Evolutionary conservation across 37 sponge, comb jelly and placozoan genomes (phyloP).

Genomic region (Mnemiopsis leidyi): DNA sequence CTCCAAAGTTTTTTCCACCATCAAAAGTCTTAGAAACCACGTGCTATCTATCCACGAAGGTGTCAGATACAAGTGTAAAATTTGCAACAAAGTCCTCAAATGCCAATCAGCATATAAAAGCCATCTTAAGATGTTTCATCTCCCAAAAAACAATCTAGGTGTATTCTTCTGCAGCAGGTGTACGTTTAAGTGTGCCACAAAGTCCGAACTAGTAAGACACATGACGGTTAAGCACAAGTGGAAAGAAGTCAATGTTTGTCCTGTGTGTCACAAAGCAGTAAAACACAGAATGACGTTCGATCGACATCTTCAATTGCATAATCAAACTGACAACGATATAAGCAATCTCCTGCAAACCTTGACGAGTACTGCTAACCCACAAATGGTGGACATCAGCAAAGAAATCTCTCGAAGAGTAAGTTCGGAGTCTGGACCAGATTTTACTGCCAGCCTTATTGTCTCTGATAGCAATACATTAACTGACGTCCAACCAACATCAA

Average conservation of each 20-base stretch:
- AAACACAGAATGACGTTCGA: slow-evolving; percentile 27
- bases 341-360: slow-evolving; percentile 11
- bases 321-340: slow-evolving; percentile 19
- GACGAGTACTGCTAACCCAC: not conserved
- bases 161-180: slow-evolving; percentile 28
- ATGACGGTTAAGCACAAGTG: slow-evolving; percentile 52
- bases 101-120: slow-evolving; percentile 57
- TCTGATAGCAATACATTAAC: not conserved
- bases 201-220: not conserved
- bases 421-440: not conserved
- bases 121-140: slow-evolving; percentile 23
- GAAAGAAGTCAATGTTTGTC: not conserved
- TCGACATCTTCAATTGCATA: slow-evolving; percentile 33
- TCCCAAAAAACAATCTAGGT: not conserved
- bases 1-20: slow-evolving; percentile 47
- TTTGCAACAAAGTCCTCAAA: slow-evolving; percentile 21
- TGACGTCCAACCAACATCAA: not conserved
- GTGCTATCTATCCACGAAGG: slow-evolving; percentile 56
- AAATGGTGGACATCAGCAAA: not conserved
- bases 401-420: not conserved
- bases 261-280: slow-evolving; percentile 46
- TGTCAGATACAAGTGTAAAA: slow-evolving; percentile 60
- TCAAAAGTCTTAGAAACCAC: slow-evolving; percentile 34
- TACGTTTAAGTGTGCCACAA: slow-evolving; percentile 7
- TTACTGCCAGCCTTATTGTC: not conserved